These are phyloP conservation scores for Mesaphorura yosii DNA, from an alignment of 1,140 invertebrate genomes.

Conservation along the genomic window DNA sequence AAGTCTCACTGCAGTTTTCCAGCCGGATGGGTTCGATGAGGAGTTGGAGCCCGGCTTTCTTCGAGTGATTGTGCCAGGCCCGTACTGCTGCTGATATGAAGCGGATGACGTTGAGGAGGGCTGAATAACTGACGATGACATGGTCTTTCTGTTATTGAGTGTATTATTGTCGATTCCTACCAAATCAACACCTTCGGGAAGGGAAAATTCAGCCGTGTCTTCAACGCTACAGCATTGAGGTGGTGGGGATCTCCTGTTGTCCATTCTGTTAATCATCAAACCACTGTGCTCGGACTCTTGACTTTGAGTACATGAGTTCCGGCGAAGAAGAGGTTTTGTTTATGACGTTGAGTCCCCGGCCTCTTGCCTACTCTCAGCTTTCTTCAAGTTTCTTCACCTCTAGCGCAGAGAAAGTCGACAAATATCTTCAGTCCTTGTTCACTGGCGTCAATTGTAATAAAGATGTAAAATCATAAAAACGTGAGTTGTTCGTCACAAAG, in stretches of 20 bases:
- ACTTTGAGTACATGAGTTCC: too few species aligned
- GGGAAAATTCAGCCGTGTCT: conserved; percentile 28
- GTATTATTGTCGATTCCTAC: conserved; percentile 24
- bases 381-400: too few species aligned
- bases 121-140: background rate
- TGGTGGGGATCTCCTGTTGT: conserved; percentile 15
- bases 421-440: too few species aligned
- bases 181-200: conserved; percentile 30
- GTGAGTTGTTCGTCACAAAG: too few species aligned
- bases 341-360: too few species aligned
- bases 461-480: too few species aligned
- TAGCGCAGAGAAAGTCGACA: too few species aligned
- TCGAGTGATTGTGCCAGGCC: background rate
- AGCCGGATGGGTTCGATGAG: background rate
- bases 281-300: too few species aligned
- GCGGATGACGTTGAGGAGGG: too few species aligned
- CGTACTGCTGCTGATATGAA: background rate
- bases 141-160: conserved; percentile 1
- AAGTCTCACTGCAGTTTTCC: conserved; percentile 26
- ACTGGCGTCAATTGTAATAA: too few species aligned
- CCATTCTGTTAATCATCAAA: conserved; percentile 17
- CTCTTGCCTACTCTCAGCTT: too few species aligned
- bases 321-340: too few species aligned
- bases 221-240: conserved; percentile 27
- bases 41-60: background rate